Conservation (phyloP, 2,113 vertebrate genomes). For the Anhinga rufa region DNA sequence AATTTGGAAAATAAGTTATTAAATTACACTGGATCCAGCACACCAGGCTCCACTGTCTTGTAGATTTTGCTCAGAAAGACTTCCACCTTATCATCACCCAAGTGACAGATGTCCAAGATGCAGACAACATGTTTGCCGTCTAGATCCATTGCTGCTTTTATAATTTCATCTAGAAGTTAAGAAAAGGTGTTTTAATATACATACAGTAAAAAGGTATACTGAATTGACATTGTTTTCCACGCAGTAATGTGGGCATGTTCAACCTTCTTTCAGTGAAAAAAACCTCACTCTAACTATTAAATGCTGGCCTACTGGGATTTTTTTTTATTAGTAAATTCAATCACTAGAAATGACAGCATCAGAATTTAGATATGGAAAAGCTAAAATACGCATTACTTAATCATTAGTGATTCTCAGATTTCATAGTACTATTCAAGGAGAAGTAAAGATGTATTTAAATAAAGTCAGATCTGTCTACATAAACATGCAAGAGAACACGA, state of each 20-base stretch:
- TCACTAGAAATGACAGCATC: background rate
- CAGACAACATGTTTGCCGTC: conserved; percentile 77
- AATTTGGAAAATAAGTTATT: conserved; percentile 7
- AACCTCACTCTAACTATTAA: background rate
- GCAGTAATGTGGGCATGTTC: background rate
- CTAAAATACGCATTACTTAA: background rate
- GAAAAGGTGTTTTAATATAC: background rate
- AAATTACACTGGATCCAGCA: conserved; percentile 2
- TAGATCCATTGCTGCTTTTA: conserved; percentile 67
- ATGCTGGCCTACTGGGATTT: background rate
- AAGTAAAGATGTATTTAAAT: background rate
- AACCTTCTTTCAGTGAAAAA: background rate
- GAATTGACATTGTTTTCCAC: background rate
- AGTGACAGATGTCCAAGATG: conserved; percentile 84
- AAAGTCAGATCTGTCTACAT: background rate
- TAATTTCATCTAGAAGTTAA: conserved; percentile 66
- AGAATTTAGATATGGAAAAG: background rate
- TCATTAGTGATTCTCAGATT: background rate
- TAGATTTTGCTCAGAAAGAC: conserved; percentile 84
- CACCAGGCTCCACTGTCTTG: conserved; percentile 46
- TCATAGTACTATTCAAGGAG: background rate
- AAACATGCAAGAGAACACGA: background rate
- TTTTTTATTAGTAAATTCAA: background rate
- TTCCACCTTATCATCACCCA: conserved; percentile 80
- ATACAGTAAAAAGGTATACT: background rate